A percentile compares a stretch with the other conserved stretches of the same genome.
phyloP scores from a whole-genome alignment of 2,797 vertebrate species.

The Jordanella pulchra region DNA sequence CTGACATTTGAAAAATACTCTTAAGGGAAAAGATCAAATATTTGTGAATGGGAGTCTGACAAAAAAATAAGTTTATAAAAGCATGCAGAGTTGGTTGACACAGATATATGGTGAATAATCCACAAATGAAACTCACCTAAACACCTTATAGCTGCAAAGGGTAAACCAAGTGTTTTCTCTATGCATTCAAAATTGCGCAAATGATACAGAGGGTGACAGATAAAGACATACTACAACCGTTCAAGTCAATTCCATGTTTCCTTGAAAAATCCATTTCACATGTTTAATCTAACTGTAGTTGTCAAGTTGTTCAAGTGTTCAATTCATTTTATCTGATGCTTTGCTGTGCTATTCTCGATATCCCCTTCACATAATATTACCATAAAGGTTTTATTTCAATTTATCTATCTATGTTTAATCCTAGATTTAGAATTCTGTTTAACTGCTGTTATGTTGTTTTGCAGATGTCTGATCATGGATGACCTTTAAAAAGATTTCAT shows the following conservation, averaged over 20 bases:
- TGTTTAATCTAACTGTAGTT: conserved; percentile 52
- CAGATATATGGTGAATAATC: conserved; percentile 55
- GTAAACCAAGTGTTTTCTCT: conserved; percentile 47
- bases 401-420: too few species aligned
- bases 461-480: conserved; percentile 53
- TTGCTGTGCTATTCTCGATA: conserved; percentile 71
- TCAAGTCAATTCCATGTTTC: conserved; percentile 21
- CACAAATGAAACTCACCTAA: conserved; percentile 57
- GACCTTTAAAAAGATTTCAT: conserved; percentile 49
- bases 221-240: conserved; percentile 32
- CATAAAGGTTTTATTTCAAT: conserved; percentile 81
- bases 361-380: conserved; percentile 73
- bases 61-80: conserved; percentile 40
- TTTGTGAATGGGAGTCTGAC: conserved; percentile 49
- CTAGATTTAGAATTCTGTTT: conserved; percentile 80
- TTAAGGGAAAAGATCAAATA: conserved; percentile 57
- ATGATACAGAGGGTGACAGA: conserved; percentile 45
- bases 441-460: conserved; percentile 72
- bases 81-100: conserved; percentile 32
- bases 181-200: conserved; percentile 49
- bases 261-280: conserved; percentile 28
- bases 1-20: conserved; percentile 50
- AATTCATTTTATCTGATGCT: conserved; percentile 74
- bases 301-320: conserved; percentile 44
- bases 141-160: conserved; percentile 60